Percentiles rank a stretch among this genome's conserved stretches.
phyloP scores from a whole-genome alignment of 92 coral and sea anemone genomes.

The Desmophyllum pertusum region DNA sequence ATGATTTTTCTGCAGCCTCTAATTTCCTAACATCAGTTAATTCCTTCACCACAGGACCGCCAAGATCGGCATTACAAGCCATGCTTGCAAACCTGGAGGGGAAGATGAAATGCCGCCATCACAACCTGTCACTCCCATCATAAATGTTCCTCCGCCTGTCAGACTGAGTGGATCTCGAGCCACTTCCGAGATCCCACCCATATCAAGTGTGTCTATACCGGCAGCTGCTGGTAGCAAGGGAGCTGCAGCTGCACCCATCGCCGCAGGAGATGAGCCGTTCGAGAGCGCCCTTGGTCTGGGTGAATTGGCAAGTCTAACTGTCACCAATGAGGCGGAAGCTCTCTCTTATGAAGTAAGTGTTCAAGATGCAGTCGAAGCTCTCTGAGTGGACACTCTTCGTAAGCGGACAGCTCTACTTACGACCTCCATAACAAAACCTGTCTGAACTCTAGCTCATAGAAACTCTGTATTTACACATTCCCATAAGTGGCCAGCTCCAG shows the following conservation, averaged over 20 bases:
- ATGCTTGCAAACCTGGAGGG: constrained; percentile 94
- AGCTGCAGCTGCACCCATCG: constrained; percentile 57
- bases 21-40: not conserved
- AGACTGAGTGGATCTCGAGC: constrained; percentile 92
- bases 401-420: no score
- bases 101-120: constrained; percentile 81
- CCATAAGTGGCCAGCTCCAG: no score
- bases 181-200: constrained; percentile 92
- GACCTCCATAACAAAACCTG: no score
- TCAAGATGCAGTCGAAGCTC: no score
- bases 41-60: constrained; percentile 72
- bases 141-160: constrained; percentile 91
- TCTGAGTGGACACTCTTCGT: no score
- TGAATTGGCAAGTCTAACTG: constrained; percentile 96
- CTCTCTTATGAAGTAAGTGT: constrained; percentile 85
- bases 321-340: constrained; percentile 95
- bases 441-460: no score
- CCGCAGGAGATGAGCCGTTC: constrained; percentile 74
- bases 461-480: no score
- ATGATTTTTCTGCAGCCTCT: no score
- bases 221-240: constrained; percentile 57
- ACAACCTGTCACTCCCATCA: constrained; percentile 62
- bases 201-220: constrained; percentile 84
- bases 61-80: constrained; percentile 88
- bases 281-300: constrained; percentile 92